phyloP scores from a whole-genome alignment of 1,140 invertebrate species.

The Dysdera silvatica region DNA sequence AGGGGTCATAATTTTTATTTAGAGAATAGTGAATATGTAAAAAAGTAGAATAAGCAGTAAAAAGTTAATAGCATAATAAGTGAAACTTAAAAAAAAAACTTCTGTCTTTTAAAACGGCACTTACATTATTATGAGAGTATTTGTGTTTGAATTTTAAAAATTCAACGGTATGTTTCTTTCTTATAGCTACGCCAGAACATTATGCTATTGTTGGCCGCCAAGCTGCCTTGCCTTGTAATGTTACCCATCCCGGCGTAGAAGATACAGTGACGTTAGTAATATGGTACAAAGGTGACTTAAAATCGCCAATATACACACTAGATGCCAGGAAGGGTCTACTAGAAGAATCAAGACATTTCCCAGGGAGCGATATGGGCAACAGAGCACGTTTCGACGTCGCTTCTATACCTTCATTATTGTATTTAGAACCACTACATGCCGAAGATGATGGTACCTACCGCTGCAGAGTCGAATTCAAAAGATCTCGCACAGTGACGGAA shows the following conservation, averaged over 20 bases:
- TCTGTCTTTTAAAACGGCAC: too few relatives aligned
- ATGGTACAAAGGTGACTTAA: constrained; percentile 70
- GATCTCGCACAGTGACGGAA: not conserved
- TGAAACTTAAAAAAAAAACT: too few relatives aligned
- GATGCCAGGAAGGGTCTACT: not conserved
- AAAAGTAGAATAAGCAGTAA: too few relatives aligned
- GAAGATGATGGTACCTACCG: not conserved
- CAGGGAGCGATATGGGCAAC: not conserved
- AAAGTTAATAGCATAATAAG: too few relatives aligned
- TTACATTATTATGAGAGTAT: too few relatives aligned
- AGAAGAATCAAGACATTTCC: not conserved
- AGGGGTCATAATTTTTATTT: too few relatives aligned
- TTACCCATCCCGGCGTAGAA: constrained; percentile 57
- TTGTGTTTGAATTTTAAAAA: too few relatives aligned
- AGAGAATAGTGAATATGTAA: too few relatives aligned
- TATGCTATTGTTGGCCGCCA: constrained; percentile 62
- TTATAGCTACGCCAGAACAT: too few relatives aligned
- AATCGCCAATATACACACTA: constrained; percentile 60
- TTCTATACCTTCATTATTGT: not conserved
- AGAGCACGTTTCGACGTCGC: not conserved
- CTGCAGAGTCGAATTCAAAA: not conserved
- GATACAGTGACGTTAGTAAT: constrained; percentile 69
- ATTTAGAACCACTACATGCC: not conserved
- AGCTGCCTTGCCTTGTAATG: constrained; percentile 70
- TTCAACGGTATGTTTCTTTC: too few relatives aligned